These are phyloP conservation scores for Temnothorax curvispinosus DNA, from an alignment of 1,140 invertebrate species.

Conservation along the genomic window DNA sequence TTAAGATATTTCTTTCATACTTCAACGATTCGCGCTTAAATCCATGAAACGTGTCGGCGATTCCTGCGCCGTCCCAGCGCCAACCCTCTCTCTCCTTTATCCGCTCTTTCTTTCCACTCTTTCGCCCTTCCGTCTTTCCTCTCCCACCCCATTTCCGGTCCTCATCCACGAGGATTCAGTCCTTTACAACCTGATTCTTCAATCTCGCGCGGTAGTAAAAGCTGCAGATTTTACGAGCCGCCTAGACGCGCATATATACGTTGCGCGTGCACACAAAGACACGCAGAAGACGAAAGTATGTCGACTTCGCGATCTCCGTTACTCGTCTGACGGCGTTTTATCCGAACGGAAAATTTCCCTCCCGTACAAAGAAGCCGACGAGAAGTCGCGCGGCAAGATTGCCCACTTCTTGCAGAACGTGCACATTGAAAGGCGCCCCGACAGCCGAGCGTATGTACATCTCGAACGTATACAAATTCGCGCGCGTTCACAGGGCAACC, in stretches of 20 bases:
- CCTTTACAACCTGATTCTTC: conserved; percentile 79
- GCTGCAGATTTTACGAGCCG: conserved; percentile 78
- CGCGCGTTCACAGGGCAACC: neutral
- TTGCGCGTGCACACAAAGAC: neutral
- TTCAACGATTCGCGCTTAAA: conserved; percentile 72
- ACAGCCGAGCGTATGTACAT: conserved; percentile 16
- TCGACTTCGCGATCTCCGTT: conserved; percentile 47
- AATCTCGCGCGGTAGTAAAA: conserved; percentile 79
- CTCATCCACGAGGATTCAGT: conserved; percentile 70
- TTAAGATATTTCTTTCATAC: conserved; percentile 82
- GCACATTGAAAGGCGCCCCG: conserved; percentile 37
- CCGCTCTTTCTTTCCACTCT: conserved; percentile 20
- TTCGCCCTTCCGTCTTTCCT: conserved; percentile 47
- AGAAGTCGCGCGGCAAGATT: conserved; percentile 54
- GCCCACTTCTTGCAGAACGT: conserved; percentile 49
- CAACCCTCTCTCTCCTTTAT: conserved; percentile 27
- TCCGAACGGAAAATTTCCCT: conserved; percentile 56
- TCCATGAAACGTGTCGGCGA: conserved; percentile 72
- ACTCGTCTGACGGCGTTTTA: conserved; percentile 43
- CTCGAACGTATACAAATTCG: conserved; percentile 48
- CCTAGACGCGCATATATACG: conserved; percentile 50
- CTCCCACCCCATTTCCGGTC: conserved; percentile 44
- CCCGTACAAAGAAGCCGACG: conserved; percentile 36
- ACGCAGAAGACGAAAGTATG: conserved; percentile 47
- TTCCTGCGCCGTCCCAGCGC: conserved; percentile 30